These are phyloP conservation scores for Ylistrum balloti DNA, from an alignment of 1,140 invertebrate species.

Conservation along the genomic window DNA sequence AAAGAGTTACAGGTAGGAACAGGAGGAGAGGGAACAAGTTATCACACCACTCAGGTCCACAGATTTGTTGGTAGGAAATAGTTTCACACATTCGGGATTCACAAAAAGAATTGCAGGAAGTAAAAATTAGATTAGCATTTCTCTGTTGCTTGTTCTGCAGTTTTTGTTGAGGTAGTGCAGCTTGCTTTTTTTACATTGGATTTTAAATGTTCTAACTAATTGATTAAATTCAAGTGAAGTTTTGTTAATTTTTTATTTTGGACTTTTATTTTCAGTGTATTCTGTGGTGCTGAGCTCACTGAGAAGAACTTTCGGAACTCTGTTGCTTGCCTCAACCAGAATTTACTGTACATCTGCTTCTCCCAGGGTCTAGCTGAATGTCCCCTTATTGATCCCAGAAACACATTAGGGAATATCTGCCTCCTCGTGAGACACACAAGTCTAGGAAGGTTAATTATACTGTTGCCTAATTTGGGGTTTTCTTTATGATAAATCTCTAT, in stretches of 20 bases:
- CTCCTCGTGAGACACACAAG: constrained; percentile 87
- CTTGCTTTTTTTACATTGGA: no score
- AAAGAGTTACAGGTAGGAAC: background rate
- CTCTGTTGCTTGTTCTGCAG: no score
- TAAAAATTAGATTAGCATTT: no score
- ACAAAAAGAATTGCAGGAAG: no score
- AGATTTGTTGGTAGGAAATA: background rate
- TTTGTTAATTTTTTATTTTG: no score
- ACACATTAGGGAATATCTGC: constrained; percentile 89
- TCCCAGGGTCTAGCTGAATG: constrained; percentile 88
- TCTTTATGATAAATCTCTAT: no score
- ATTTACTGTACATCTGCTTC: constrained; percentile 91
- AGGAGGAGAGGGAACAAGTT: no score
- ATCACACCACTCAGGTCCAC: no score
- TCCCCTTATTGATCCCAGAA: constrained; percentile 86
- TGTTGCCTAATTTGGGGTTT: background rate
- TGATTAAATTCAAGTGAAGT: no score
- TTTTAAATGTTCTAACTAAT: no score
- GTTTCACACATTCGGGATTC: no score
- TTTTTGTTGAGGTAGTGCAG: no score
- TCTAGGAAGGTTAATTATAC: constrained; percentile 86
- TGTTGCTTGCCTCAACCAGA: constrained; percentile 91
- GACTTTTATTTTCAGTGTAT: constrained; percentile 86
- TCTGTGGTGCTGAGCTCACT: constrained; percentile 87
- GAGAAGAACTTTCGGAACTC: constrained; percentile 89